These are phyloP conservation scores for Harpagoxenus sublaevis DNA, from an alignment of 2,888 invertebrate genomes.

Conservation along the genomic window DNA sequence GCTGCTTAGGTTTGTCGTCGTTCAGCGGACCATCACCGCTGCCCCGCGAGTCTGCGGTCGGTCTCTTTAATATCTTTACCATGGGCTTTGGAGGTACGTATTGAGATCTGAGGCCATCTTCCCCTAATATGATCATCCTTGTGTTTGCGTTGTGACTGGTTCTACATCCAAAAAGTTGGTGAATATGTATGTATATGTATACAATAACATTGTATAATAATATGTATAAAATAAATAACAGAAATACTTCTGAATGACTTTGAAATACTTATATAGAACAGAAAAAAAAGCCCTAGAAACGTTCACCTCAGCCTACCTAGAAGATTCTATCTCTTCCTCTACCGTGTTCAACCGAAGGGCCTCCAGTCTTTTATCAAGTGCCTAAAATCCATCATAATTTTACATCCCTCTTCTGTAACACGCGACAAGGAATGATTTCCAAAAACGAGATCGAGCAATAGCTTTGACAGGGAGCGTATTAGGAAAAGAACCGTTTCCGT, in stretches of 20 bases:
- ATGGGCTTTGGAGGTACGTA: conserved; percentile 93
- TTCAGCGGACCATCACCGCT: conserved; percentile 88
- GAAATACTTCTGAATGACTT: not conserved
- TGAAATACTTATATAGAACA: not conserved
- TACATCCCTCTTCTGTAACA: conserved; percentile 29
- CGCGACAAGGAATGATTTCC: not conserved
- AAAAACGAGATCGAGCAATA: not conserved
- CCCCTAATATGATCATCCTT: conserved; percentile 92
- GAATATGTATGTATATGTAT: not conserved
- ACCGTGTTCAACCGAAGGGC: conserved; percentile 82
- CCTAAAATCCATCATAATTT: conserved; percentile 78
- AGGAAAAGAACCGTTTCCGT: not conserved
- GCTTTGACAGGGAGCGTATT: not conserved
- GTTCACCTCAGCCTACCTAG: conserved; percentile 76
- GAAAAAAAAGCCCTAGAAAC: not conserved
- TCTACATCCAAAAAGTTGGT: conserved; percentile 72
- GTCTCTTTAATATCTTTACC: conserved; percentile 94
- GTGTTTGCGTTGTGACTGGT: conserved; percentile 80
- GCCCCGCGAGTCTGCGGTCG: conserved; percentile 87
- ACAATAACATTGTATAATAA: too few relatives aligned
- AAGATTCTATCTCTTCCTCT: conserved; percentile 81
- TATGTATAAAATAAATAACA: too few relatives aligned
- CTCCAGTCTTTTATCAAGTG: conserved; percentile 84
- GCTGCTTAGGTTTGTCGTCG: conserved; percentile 91
- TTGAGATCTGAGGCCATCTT: conserved; percentile 93